These are phyloP conservation scores for Bombus waltoni DNA, from an alignment of 1,140 invertebrate species.

Conservation along the genomic window DNA sequence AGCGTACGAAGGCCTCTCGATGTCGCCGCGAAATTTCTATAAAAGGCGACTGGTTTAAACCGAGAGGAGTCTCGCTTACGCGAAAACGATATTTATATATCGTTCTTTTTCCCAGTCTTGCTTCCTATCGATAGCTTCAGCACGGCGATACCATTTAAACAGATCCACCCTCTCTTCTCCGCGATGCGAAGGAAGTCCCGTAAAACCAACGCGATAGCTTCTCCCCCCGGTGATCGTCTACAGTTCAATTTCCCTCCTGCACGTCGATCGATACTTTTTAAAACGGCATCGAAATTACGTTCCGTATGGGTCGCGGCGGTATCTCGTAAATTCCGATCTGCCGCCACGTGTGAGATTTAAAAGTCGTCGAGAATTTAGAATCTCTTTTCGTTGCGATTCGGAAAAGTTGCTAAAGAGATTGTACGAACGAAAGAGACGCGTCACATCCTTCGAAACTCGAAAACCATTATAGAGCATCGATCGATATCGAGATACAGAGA, in stretches of 20 bases:
- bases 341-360: neutral
- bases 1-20: neutral
- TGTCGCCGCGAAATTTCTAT: constrained; percentile 5
- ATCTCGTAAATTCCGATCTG: neutral
- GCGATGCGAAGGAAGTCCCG: constrained; percentile 13
- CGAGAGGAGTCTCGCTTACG: neutral
- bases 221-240: neutral
- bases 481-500: neutral
- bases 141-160: constrained; percentile 10
- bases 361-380: neutral
- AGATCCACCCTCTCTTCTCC: neutral
- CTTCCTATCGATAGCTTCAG: neutral
- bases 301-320: neutral
- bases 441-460: neutral
- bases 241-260: constrained; percentile 23
- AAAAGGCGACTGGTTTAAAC: neutral
- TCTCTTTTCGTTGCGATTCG: neutral
- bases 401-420: neutral
- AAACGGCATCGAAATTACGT: constrained; percentile 18
- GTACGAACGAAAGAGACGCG: too few species aligned
- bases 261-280: constrained; percentile 19
- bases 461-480: neutral
- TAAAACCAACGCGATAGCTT: constrained; percentile 10
- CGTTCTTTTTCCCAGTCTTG: neutral
- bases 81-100: constrained; percentile 11